phyloP scores from a whole-genome alignment of 2,113 vertebrate genomes.

The mouse (Mus musculus) region DNA sequence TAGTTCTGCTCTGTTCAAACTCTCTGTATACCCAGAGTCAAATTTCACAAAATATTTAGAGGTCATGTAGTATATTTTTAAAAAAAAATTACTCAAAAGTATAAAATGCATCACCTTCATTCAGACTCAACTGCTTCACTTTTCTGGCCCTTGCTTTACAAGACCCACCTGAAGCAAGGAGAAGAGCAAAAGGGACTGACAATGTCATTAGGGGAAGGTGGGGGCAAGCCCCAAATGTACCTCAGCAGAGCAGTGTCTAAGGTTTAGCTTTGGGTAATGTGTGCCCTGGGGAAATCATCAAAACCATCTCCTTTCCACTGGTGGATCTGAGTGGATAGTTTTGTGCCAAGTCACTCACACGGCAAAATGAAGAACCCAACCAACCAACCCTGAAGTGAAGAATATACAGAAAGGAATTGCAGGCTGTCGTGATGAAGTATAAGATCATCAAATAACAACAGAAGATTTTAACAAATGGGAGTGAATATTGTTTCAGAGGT shows the following conservation, averaged over 20 bases:
- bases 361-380: neutral
- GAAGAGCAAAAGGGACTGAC: neutral
- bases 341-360: neutral
- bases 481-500: neutral
- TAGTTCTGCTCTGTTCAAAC: neutral
- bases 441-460: neutral
- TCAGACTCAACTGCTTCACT: neutral
- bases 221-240: neutral
- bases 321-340: neutral
- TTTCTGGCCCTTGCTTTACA: neutral
- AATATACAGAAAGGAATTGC: neutral
- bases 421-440: neutral
- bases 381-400: neutral
- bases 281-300: neutral
- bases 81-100: neutral
- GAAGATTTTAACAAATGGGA: neutral
- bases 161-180: neutral
- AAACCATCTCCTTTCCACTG: neutral
- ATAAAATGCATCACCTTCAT: neutral
- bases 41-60: neutral
- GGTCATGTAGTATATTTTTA: neutral
- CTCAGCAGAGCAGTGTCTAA: neutral
- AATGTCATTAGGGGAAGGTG: rapidly evolving
- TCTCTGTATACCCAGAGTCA: neutral
- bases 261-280: neutral